Conservation (phyloP, 2,113 vertebrate genomes). For the Eonycteris spelaea region DNA sequence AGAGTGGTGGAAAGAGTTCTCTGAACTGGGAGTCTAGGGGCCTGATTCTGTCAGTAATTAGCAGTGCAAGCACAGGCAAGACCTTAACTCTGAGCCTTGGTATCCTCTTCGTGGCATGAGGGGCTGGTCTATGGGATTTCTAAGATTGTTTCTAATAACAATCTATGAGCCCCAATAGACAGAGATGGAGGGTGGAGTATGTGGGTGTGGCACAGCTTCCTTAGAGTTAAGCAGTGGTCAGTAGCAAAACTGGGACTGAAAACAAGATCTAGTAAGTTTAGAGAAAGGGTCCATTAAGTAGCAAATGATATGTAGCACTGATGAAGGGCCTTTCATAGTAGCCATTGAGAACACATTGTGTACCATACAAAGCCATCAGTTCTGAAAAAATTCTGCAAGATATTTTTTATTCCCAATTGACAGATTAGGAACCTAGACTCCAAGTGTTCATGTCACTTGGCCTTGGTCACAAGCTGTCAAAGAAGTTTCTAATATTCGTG, state of each 20-base stretch:
- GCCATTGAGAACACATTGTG: neutral
- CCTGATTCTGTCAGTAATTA: constrained; percentile 68
- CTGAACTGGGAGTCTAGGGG: constrained; percentile 54
- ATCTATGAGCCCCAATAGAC: neutral
- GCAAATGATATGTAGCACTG: neutral
- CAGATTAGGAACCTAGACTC: neutral
- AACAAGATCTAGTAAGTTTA: neutral
- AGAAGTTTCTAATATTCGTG: neutral
- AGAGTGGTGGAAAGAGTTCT: neutral
- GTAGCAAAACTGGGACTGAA: neutral
- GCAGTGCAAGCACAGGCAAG: constrained; percentile 17
- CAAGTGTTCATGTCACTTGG: neutral
- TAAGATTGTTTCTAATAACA: neutral
- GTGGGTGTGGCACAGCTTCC: neutral
- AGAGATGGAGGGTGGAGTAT: neutral
- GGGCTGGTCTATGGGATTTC: neutral
- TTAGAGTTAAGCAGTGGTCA: neutral
- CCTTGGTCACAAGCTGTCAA: neutral
- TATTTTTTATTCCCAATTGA: neutral
- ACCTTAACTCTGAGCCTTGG: constrained; percentile 9
- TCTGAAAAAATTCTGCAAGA: neutral
- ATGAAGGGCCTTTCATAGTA: neutral
- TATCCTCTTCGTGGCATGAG: neutral
- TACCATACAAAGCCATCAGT: neutral
- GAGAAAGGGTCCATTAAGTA: neutral